Conservation (phyloP, 2,113 vertebrate species). For the Saiga tatarica region DNA sequence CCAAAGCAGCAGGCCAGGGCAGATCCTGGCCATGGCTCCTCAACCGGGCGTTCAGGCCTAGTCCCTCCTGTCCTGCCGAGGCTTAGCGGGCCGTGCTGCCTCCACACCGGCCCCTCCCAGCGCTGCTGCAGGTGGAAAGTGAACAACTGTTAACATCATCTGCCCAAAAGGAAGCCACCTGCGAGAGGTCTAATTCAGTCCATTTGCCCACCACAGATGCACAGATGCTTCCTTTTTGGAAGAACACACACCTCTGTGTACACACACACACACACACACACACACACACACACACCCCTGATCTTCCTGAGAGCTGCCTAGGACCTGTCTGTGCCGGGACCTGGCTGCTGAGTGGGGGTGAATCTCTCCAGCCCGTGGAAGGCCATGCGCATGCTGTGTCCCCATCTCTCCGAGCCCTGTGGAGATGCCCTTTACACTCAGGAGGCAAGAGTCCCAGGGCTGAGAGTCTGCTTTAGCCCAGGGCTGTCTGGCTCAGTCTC, state of each 20-base stretch:
- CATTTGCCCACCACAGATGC: not conserved
- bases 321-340: not conserved
- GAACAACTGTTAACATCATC: not conserved
- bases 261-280: not conserved
- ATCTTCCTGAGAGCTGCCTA: not conserved
- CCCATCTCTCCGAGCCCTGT: not conserved
- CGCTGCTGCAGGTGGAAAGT: not conserved
- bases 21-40: conserved; percentile 43
- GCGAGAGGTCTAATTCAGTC: not conserved
- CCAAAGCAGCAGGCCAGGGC: not conserved
- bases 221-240: not conserved
- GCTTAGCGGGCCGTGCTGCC: not conserved
- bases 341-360: not conserved
- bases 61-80: not conserved
- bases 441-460: not conserved
- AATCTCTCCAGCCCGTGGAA: not conserved
- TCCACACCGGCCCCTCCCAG: not conserved
- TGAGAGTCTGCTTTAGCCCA: not conserved
- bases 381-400: not conserved
- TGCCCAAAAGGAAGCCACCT: not conserved
- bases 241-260: not conserved
- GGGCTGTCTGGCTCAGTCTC: not conserved
- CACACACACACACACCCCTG: not conserved
- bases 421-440: not conserved
- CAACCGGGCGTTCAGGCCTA: not conserved